Evolutionary conservation across 2,113 vertebrate species (phyloP).

Genomic region (Gopherus evgoodei): DNA sequence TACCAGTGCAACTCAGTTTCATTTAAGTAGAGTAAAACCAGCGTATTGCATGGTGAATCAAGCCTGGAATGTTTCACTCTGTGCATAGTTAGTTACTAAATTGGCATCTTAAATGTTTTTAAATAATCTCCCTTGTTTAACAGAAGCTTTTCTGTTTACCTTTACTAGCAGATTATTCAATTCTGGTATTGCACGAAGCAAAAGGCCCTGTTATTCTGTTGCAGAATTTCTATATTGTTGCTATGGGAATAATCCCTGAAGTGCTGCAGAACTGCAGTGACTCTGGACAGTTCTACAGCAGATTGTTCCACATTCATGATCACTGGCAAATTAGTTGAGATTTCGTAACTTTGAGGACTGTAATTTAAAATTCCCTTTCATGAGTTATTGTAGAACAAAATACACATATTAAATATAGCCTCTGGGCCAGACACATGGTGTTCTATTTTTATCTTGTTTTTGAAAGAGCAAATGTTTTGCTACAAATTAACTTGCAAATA

Average conservation of each 20-base stretch:
- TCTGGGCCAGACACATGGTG: neutral
- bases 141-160: neutral
- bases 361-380: neutral
- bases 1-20: neutral
- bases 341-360: constrained; percentile 29
- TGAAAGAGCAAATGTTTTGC: neutral
- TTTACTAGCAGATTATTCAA: neutral
- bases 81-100: fast-evolving
- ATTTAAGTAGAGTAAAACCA: neutral
- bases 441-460: neutral
- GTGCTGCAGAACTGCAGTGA: neutral
- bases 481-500: constrained; percentile 28
- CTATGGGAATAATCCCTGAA: constrained; percentile 38
- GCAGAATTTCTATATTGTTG: constrained; percentile 22
- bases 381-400: neutral
- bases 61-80: neutral
- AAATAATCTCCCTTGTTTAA: neutral
- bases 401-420: neutral
- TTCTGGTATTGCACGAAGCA: neutral
- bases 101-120: neutral
- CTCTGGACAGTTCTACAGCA: constrained; percentile 20
- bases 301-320: neutral
- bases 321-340: neutral
- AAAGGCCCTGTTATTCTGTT: neutral
- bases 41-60: neutral